phyloP scores from a whole-genome alignment of 2,113 vertebrate species.

The Cephalopholis sonnerati region DNA sequence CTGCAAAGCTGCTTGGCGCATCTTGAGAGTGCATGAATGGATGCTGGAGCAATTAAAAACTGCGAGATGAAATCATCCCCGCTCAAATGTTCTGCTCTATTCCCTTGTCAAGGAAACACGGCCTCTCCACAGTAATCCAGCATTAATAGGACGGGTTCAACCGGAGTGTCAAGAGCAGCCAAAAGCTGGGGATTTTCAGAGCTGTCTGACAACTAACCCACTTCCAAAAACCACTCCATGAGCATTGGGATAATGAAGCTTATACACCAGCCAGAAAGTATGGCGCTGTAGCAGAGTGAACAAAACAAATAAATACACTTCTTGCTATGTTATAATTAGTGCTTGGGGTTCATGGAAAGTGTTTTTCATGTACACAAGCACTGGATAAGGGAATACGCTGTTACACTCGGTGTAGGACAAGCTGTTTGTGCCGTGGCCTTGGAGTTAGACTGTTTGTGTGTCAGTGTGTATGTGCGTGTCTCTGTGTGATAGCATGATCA shows the following conservation, averaged over 20 bases:
- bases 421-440: slow-evolving; percentile 64
- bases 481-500: neutral
- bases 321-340: slow-evolving; percentile 91
- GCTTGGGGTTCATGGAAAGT: slow-evolving; percentile 86
- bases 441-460: neutral
- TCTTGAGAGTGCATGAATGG: slow-evolving; percentile 73
- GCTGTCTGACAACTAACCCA: slow-evolving; percentile 89
- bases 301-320: slow-evolving; percentile 81
- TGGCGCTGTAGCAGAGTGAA: slow-evolving; percentile 26
- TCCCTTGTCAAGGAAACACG: slow-evolving; percentile 86
- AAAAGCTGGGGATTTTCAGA: slow-evolving; percentile 92
- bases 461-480: neutral
- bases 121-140: slow-evolving; percentile 87
- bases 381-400: slow-evolving; percentile 68
- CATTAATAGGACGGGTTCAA: slow-evolving; percentile 93
- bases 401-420: slow-evolving; percentile 87
- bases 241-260: slow-evolving; percentile 91
- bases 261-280: slow-evolving; percentile 63
- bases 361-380: slow-evolving; percentile 86
- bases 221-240: slow-evolving; percentile 91
- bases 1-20: slow-evolving; percentile 65
- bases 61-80: slow-evolving; percentile 86
- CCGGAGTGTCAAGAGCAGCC: slow-evolving; percentile 92
- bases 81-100: slow-evolving; percentile 87
- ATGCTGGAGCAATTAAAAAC: slow-evolving; percentile 89